Evolutionary conservation across 2,888 invertebrate species (phyloP), one percentile per base, ranked within the genome.

Genomic region (Pristionchus maxplancki): DNA sequence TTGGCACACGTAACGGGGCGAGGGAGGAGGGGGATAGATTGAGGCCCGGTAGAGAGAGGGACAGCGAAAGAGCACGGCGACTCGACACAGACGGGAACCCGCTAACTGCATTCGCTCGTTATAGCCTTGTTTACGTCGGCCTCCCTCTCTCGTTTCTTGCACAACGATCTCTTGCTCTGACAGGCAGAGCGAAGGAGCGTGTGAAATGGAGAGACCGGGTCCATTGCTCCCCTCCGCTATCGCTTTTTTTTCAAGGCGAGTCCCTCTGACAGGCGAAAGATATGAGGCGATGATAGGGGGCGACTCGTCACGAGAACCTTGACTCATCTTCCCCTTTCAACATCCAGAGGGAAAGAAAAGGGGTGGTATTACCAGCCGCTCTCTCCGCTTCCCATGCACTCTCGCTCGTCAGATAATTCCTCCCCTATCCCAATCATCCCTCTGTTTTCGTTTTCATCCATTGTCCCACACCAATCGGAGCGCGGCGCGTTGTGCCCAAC

Each of bases 121-220:
- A 78, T 78, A 78, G 78, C 44, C 78, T 78, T 78, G 78, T 78
- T 78, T 78, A 78, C 78, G 78, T 78, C 78, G 11, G 28, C 37
- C 37, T 37, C 37, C 37, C 24, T 58, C 58, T 50, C 50, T 20
- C 50, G 15, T 50, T 50, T 50, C 50, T 50, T 50, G 50, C 20
- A 20, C 50, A 50, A 50, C 20, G 20, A 50, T 50, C 15, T 50
- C 50, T 50, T 50, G 50, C 50, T 50, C 50, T 15, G 50, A 15
- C 78, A 78, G 78, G 20, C 8, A 78, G 40, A n/a, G 17, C n/a
- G 67, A 67, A 8, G 28, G 28, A 67, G 67, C 31, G 34, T 28
- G 67, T 31, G n/a, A 67, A 50, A 50, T 11, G 11, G 50, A 50
- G 50, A 50, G 50, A 50, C 50, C 50, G 48, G 17, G 48, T 48